Base-by-base conservation (phyloP, 1,140 invertebrate genomes). In the Calliphora vicina region DNA sequence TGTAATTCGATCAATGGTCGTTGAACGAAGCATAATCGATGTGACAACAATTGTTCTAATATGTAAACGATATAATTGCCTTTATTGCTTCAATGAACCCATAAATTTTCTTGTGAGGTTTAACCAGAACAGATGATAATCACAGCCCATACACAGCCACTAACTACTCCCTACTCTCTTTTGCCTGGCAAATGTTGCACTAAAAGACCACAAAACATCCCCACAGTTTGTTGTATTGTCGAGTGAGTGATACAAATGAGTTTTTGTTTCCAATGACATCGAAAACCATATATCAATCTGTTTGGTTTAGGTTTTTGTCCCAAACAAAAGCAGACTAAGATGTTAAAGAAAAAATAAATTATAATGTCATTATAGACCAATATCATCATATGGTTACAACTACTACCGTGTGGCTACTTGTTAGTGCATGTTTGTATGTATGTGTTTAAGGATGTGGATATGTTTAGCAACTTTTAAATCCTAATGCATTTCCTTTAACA, bases 301-400 rank as follows among this genome's bases (percentile, higher is more conserved):
- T 76, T 43, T 23, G 26, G 27, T 73, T 73, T 74, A 29, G 72
- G 25, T 29, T 35, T 74, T 29, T 74, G n/a, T 27, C 20, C 17
- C 25, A 27, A 25, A 12, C 3, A 20, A 42, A 42, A 42, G 20
- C 0, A 73, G 23, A 73, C 25, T 27, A 73, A 73, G 45, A 50
- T 25, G 61, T 23, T 12, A 23, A 23, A 67, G 0, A 15, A 13
- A 72, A 82, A 72, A 88, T 88, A 88, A 88, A 88, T 88, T 88
- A 88, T 88, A 88, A 88, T 88, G 88, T 89, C 88, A 88, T 88
- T 88, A 88, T 87, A 85, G 88, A 43, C 81, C 29, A 71, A 80
- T 15, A 8, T 26, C 42, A 50, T 57, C 42, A 50, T 57, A 50
- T 80, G 78, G 25, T 80, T 80, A 17, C 12, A 50, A 50, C 15